These are phyloP conservation scores for Apodemia duryi DNA, from an alignment of 2,888 invertebrate species.

Conservation along the genomic window DNA sequence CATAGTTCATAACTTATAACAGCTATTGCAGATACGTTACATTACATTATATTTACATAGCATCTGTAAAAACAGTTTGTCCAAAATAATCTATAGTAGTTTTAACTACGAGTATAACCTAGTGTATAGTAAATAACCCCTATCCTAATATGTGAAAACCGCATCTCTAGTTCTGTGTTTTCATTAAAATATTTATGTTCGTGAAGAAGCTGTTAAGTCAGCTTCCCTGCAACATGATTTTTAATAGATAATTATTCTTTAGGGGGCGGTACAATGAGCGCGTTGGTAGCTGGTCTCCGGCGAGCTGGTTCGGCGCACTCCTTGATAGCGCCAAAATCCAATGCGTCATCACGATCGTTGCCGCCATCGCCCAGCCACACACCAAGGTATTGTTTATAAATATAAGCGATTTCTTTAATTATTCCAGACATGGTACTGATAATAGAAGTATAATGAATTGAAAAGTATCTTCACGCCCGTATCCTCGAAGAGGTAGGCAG, in stretches of 20 bases:
- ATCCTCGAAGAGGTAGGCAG: too few species aligned
- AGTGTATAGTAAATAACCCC: background rate
- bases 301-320: constrained; percentile 75
- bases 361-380: constrained; percentile 89
- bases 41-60: background rate
- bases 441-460: too few species aligned
- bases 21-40: background rate
- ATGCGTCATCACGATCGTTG: constrained; percentile 81
- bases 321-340: constrained; percentile 67
- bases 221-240: background rate
- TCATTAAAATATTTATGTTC: background rate
- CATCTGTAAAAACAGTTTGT: too few species aligned
- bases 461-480: too few species aligned
- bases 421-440: background rate
- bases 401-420: background rate
- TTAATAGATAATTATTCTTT: background rate
- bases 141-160: background rate
- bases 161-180: too few species aligned
- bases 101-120: too few species aligned
- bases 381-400: constrained; percentile 67
- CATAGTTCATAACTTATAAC: too few species aligned
- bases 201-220: background rate
- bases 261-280: constrained; percentile 72
- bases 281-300: constrained; percentile 67
- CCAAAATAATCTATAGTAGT: too few species aligned